phyloP scores from a whole-genome alignment of 2,888 invertebrate species.

The Phalera bucephala region DNA sequence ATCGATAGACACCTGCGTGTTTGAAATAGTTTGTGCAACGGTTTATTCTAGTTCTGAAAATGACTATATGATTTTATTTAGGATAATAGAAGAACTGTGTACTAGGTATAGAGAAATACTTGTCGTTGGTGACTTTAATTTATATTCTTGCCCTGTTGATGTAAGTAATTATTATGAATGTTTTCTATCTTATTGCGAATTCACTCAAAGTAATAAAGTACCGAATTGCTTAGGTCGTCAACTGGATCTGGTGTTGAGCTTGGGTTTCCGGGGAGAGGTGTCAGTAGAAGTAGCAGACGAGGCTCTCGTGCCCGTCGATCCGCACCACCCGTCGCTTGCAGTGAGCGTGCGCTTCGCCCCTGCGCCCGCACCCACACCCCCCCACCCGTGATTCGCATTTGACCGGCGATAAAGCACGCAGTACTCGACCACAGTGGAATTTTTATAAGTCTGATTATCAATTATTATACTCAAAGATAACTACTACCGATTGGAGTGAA shows the following conservation, averaged over 20 bases:
- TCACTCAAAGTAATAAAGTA: background rate
- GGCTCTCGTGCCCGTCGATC: conserved; percentile 13
- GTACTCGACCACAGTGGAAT: conserved; percentile 7
- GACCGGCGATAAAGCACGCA: background rate
- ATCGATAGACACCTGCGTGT: conserved; percentile 9
- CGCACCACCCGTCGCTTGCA: conserved; percentile 18
- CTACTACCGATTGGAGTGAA: conserved; percentile 2
- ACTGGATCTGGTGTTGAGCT: background rate
- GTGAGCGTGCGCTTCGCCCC: conserved; percentile 1
- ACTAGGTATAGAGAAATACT: background rate
- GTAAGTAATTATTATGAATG: background rate
- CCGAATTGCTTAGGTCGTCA: background rate
- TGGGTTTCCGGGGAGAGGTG: conserved; percentile 2
- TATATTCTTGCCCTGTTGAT: background rate
- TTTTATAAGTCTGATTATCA: no score
- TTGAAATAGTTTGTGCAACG: conserved; percentile 18
- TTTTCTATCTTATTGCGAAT: background rate
- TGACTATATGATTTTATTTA: conserved; percentile 23
- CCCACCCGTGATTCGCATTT: background rate
- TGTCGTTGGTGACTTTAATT: background rate
- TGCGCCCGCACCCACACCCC: no score
- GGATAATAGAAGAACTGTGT: conserved; percentile 17
- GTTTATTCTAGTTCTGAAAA: conserved; percentile 13
- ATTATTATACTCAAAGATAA: conserved; percentile 1
- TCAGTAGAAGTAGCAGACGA: conserved; percentile 11